phyloP scores from a whole-genome alignment of 2,113 vertebrate species.

The Anhinga rufa region DNA sequence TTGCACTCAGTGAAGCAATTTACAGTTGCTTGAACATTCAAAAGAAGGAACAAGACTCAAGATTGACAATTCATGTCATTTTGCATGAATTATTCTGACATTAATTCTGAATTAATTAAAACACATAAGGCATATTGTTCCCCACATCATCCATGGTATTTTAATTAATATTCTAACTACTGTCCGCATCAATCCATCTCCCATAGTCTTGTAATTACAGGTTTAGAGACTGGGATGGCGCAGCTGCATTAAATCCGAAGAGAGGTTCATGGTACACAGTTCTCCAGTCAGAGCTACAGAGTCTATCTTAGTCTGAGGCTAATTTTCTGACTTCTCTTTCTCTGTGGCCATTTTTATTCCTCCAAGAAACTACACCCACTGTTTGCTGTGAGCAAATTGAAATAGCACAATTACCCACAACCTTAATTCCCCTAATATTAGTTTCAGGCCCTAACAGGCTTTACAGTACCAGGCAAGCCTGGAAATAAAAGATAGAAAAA shows the following conservation, averaged over 20 bases:
- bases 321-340: neutral
- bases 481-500: neutral
- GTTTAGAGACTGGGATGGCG: neutral
- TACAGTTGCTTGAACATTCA: neutral
- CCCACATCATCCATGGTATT: neutral
- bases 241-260: neutral
- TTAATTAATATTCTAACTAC: neutral
- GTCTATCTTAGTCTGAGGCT: neutral
- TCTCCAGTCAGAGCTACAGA: neutral
- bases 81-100: neutral
- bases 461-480: neutral
- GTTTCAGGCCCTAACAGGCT: neutral
- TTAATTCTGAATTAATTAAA: neutral
- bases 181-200: neutral
- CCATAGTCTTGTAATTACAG: neutral
- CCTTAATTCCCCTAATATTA: neutral
- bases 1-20: neutral
- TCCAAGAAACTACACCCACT: neutral
- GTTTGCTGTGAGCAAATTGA: neutral
- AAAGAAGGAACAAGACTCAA: neutral
- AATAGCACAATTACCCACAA: neutral
- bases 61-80: neutral
- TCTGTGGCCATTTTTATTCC: neutral
- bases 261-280: neutral
- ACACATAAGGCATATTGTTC: neutral